These are phyloP conservation scores for Peromyscus maniculatus DNA, from an alignment of 2,113 vertebrate species.

Conservation along the genomic window DNA sequence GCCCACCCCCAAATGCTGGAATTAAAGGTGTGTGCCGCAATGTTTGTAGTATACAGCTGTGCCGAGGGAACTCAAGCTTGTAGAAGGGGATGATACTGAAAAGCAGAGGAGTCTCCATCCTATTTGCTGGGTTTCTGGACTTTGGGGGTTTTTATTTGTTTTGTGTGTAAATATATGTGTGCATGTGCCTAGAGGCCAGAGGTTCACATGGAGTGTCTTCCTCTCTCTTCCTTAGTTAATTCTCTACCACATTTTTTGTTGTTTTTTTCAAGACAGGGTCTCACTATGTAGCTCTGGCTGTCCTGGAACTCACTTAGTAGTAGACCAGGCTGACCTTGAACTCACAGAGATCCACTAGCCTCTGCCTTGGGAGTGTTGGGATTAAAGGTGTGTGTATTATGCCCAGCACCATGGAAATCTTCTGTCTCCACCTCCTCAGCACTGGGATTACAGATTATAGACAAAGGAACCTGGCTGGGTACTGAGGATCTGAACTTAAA, in stretches of 20 bases:
- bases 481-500: background rate
- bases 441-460: background rate
- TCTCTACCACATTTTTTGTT: background rate
- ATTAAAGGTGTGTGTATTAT: background rate
- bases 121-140: background rate
- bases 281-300: background rate
- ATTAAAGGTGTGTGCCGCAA: background rate
- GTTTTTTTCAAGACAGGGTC: background rate
- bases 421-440: background rate
- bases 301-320: background rate
- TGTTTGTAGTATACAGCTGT: background rate
- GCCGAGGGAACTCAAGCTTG: background rate
- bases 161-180: background rate
- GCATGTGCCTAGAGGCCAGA: background rate
- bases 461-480: background rate
- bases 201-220: background rate
- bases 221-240: background rate
- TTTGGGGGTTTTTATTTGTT: background rate
- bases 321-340: background rate
- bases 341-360: background rate
- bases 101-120: background rate
- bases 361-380: background rate
- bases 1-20: background rate
- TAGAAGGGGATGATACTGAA: constrained; percentile 11
- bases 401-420: background rate